Conservation (phyloP, 2,888 invertebrate species). For the Branchellion lobata region DNA sequence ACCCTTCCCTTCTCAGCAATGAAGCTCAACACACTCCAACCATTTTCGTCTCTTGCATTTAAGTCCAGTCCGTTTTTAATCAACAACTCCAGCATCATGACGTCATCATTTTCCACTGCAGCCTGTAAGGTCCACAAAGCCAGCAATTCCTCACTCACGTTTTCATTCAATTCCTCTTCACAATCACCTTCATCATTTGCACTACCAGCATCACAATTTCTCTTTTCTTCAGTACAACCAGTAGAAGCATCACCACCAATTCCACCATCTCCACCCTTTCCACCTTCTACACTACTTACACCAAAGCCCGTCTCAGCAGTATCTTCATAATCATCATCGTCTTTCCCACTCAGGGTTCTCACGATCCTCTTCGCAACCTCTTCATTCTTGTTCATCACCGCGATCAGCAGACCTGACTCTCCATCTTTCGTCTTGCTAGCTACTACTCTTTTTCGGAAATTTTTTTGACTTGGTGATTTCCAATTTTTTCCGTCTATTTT, state of each 20-base stretch:
- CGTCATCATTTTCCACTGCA: constrained; percentile 49
- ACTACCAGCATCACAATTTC: too few relatives aligned
- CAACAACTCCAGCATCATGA: constrained; percentile 45
- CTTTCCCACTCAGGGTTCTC: background rate
- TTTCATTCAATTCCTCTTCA: background rate
- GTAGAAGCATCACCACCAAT: too few relatives aligned
- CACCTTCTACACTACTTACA: constrained; percentile 46
- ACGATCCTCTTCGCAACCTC: background rate
- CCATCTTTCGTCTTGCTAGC: constrained; percentile 51
- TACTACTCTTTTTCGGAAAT: constrained; percentile 20
- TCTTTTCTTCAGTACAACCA: too few relatives aligned
- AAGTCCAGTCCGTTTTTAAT: constrained; percentile 46
- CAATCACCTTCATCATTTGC: too few relatives aligned
- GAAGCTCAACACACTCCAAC: constrained; percentile 52
- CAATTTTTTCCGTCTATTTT: too few relatives aligned
- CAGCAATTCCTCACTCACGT: constrained; percentile 41
- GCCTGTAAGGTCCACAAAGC: constrained; percentile 50
- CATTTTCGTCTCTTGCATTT: constrained; percentile 51
- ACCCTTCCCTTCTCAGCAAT: constrained; percentile 50
- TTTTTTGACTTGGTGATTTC: background rate
- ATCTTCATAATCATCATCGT: constrained; percentile 42
- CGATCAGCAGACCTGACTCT: constrained; percentile 51
- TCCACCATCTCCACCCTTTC: constrained; percentile 43
- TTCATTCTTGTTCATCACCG: constrained; percentile 51
- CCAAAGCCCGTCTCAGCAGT: constrained; percentile 41